Evolutionary conservation across 2,113 vertebrate genomes (phyloP).

Genomic region (Poeciliopsis prolifica): DNA sequence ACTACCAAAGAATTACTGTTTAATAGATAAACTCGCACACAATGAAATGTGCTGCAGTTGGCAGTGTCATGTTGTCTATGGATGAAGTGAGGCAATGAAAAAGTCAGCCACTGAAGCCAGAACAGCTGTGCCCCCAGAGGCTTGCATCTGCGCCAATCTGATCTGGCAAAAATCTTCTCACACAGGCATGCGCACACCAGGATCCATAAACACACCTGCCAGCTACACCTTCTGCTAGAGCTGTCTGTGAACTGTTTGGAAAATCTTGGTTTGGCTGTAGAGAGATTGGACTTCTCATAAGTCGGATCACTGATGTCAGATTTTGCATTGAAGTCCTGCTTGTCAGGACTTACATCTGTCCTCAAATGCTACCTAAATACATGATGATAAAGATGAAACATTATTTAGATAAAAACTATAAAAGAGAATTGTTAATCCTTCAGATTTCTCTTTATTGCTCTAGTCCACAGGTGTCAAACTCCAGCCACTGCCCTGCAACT

Average conservation of each 20-base stretch:
- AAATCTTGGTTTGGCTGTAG: conserved; percentile 46
- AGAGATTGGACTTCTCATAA: conserved; percentile 20
- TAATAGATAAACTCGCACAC: conserved; percentile 25
- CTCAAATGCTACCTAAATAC: neutral
- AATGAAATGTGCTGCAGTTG: neutral
- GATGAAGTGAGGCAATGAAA: conserved; percentile 52
- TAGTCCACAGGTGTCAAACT: conserved; percentile 21
- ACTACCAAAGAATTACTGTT: conserved; percentile 24
- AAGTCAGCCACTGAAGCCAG: conserved; percentile 71
- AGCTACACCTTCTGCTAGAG: conserved; percentile 77
- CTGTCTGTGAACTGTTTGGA: conserved; percentile 47
- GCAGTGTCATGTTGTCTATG: conserved; percentile 35
- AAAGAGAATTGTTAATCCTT: conserved; percentile 18
- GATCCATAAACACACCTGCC: conserved; percentile 50
- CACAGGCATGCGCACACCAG: conserved; percentile 15
- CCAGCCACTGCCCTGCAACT: no score
- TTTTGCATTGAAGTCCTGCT: neutral
- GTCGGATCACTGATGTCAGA: conserved; percentile 7
- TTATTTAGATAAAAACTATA: conserved; percentile 13
- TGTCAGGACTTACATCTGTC: neutral
- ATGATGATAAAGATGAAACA: neutral
- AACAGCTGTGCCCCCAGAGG: conserved; percentile 87
- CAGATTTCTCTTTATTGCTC: conserved; percentile 42
- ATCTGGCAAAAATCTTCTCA: conserved; percentile 82
- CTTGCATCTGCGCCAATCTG: conserved; percentile 89